Conservation (phyloP, 2,113 vertebrate genomes). For the Daubentonia madagascariensis region DNA sequence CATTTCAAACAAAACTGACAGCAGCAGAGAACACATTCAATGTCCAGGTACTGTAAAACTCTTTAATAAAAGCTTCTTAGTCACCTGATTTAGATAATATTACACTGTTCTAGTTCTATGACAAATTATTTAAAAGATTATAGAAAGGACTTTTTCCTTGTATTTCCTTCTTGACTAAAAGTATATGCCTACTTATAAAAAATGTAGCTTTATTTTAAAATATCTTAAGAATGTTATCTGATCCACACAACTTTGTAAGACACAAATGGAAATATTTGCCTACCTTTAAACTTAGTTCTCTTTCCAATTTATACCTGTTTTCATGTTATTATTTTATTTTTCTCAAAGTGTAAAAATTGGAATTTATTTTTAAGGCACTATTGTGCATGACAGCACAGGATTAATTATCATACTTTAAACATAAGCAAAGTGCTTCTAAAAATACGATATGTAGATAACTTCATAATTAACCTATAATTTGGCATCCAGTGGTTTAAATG, state of each 20-base stretch:
- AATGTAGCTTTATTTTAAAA: constrained; percentile 4
- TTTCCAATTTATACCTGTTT: neutral
- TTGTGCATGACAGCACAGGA: neutral
- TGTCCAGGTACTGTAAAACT: neutral
- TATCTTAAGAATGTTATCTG: neutral
- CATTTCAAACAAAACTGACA: neutral
- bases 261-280: neutral
- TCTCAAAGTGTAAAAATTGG: neutral
- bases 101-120: neutral
- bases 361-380: neutral
- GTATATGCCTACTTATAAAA: neutral
- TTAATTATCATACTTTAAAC: constrained; percentile 29
- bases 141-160: neutral
- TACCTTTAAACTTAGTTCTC: neutral
- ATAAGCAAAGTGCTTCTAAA: neutral
- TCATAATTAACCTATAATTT: constrained; percentile 37
- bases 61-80: neutral
- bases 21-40: neutral
- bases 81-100: neutral
- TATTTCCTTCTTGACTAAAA: neutral
- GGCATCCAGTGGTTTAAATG: constrained; percentile 8
- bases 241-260: neutral
- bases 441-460: neutral
- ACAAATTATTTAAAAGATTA: neutral
- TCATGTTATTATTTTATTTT: constrained; percentile 19